A percentile compares a stretch with the other conserved stretches of the same genome.
These are phyloP conservation scores for Dinomys branickii DNA, from an alignment of 2,113 vertebrate genomes.

Conservation along the genomic window DNA sequence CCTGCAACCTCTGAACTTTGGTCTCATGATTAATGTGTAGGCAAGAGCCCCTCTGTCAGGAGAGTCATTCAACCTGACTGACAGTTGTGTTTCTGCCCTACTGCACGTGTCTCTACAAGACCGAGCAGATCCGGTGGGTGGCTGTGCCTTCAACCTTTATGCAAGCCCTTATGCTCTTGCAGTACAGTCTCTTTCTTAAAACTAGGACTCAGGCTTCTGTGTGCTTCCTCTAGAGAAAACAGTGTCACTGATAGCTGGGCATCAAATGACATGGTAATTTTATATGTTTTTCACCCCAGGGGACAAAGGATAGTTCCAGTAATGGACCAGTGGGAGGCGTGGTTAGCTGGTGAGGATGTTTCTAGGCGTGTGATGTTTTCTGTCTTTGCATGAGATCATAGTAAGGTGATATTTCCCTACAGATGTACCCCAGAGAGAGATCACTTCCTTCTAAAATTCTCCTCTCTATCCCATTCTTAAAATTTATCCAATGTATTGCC, in stretches of 20 bases:
- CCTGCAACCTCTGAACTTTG: not conserved
- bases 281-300: not conserved
- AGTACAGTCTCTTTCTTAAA: not conserved
- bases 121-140: not conserved
- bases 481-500: not conserved
- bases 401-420: not conserved
- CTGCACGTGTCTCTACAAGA: not conserved
- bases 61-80: not conserved
- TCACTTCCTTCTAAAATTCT: not conserved
- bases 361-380: not conserved
- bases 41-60: not conserved
- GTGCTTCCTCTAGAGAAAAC: not conserved
- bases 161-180: not conserved
- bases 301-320: not conserved
- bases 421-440: not conserved
- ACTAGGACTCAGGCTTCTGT: not conserved
- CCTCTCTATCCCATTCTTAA: not conserved
- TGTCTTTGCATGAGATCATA: conserved; percentile 5
- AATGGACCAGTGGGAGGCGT: not conserved
- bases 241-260: not conserved
- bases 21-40: not conserved
- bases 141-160: not conserved
- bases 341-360: not conserved
- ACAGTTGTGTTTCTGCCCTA: not conserved
- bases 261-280: not conserved